phyloP scores from a whole-genome alignment of 2,113 vertebrate species.

The Romanogobio albipinnatus region DNA sequence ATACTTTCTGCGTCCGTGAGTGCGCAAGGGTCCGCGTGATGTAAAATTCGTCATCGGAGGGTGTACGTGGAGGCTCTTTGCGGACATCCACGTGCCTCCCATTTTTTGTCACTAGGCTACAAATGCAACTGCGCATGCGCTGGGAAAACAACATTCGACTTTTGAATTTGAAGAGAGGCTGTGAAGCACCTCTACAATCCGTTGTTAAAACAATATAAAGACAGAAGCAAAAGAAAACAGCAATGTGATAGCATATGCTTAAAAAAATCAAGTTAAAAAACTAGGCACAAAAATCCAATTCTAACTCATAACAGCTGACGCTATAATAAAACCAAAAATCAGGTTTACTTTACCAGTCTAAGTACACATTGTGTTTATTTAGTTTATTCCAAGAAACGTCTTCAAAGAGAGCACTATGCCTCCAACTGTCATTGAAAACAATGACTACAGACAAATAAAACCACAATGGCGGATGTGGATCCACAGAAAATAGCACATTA shows the following conservation, averaged over 20 bases:
- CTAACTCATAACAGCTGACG: neutral
- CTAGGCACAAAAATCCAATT: neutral
- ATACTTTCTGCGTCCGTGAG: too few relatives aligned
- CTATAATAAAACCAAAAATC: neutral
- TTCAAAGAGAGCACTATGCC: neutral
- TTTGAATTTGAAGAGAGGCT: too few relatives aligned
- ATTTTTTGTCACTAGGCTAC: too few relatives aligned
- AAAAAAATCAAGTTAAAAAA: neutral
- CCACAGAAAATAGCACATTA: conserved; percentile 20
- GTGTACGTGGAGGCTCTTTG: too few relatives aligned
- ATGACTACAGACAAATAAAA: neutral
- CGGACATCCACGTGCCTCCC: too few relatives aligned
- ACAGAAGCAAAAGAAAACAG: neutral
- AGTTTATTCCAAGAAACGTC: conserved; percentile 2
- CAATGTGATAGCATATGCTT: neutral
- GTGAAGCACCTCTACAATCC: too few relatives aligned
- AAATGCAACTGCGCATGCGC: too few relatives aligned
- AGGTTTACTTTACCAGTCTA: neutral
- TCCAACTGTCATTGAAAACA: conserved; percentile 22
- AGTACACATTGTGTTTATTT: neutral
- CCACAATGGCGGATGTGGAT: conserved; percentile 25
- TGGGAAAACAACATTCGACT: too few relatives aligned
- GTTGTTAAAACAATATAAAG: too few relatives aligned
- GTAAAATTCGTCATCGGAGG: too few relatives aligned
- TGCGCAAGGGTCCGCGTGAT: too few relatives aligned